These are phyloP conservation scores for Meda fulgida DNA, from an alignment of 2,797 vertebrate genomes.

Conservation along the genomic window DNA sequence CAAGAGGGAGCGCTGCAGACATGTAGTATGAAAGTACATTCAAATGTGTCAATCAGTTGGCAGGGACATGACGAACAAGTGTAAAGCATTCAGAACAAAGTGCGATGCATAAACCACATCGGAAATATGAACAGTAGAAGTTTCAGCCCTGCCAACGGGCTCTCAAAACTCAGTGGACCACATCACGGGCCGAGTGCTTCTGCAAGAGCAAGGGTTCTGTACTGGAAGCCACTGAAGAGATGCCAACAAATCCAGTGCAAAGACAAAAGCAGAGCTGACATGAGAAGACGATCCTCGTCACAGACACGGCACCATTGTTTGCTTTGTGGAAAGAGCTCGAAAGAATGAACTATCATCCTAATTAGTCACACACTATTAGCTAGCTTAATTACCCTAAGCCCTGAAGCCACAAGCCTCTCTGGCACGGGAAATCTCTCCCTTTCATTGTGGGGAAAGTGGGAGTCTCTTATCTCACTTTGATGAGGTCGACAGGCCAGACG, in stretches of 20 bases:
- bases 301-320: constrained; percentile 29
- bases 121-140: not conserved
- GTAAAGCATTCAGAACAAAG: constrained; percentile 1
- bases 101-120: not conserved
- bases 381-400: constrained; percentile 56
- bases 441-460: constrained; percentile 11
- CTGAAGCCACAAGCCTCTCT: constrained; percentile 33
- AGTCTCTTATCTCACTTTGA: constrained; percentile 18
- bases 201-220: not conserved
- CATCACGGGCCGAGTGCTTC: not conserved
- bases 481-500: constrained; percentile 24
- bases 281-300: not conserved
- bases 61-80: constrained; percentile 20
- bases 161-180: not conserved
- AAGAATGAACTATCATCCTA: constrained; percentile 53
- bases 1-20: not conserved
- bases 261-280: constrained; percentile 15
- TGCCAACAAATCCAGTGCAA: constrained; percentile 2
- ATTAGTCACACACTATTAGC: constrained; percentile 60
- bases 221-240: constrained; percentile 9
- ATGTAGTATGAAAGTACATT: constrained; percentile 17
- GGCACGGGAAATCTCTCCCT: not conserved
- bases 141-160: not conserved
- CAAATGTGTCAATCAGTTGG: constrained; percentile 10
- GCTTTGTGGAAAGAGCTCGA: constrained; percentile 23